Evolutionary conservation across 2,797 vertebrate species (phyloP).

Genomic region (Nasua narica): DNA sequence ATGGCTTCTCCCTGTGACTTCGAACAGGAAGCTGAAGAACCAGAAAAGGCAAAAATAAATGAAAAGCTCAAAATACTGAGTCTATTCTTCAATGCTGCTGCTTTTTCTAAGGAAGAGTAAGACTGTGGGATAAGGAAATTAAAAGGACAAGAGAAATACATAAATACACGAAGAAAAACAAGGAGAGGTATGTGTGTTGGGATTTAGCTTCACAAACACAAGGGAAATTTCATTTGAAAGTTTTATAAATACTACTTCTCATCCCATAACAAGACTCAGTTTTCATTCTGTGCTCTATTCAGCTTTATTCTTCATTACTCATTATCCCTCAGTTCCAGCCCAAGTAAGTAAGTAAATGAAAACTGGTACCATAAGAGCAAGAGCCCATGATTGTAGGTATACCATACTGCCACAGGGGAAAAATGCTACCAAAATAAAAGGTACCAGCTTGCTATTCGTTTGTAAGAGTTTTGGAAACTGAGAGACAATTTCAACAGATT

Average conservation of each 20-base stretch:
- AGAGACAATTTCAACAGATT: background rate
- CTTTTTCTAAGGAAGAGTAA: background rate
- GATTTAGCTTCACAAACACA: background rate
- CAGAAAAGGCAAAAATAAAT: background rate
- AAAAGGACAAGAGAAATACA: background rate
- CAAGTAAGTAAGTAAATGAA: conserved; percentile 14
- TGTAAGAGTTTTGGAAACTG: background rate
- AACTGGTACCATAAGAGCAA: background rate
- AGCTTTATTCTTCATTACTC: conserved; percentile 15
- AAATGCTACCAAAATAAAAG: background rate
- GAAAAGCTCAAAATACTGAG: background rate
- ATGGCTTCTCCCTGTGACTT: background rate
- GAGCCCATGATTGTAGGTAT: background rate
- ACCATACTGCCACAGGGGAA: background rate
- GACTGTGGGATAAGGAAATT: background rate
- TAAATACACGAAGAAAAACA: background rate
- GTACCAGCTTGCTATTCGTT: background rate
- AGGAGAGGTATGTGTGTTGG: background rate
- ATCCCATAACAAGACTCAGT: background rate
- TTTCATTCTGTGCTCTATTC: background rate
- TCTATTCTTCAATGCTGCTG: background rate
- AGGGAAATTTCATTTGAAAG: background rate
- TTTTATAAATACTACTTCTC: background rate
- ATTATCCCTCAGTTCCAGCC: background rate
- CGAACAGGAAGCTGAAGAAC: background rate